phyloP scores from a whole-genome alignment of 2,888 invertebrate genomes.

The Drosophila lutescens region DNA sequence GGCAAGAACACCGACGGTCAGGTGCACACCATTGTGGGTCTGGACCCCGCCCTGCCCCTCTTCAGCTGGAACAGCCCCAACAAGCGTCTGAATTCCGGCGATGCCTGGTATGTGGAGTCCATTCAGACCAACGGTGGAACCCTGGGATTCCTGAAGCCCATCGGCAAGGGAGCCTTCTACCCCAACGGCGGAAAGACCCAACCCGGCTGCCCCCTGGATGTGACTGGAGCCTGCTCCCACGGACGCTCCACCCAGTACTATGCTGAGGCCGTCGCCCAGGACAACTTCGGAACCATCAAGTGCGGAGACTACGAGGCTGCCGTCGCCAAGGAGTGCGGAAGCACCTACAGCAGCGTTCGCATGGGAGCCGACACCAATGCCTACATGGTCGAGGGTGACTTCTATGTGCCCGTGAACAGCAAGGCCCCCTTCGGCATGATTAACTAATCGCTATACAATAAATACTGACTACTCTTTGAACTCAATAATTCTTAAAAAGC shows the following conservation, averaged over 20 bases:
- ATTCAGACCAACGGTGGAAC: slow-evolving; percentile 82
- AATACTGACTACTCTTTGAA: not conserved
- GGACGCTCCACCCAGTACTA: slow-evolving; percentile 83
- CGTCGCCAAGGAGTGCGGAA: slow-evolving; percentile 65
- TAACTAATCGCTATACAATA: slow-evolving; percentile 9
- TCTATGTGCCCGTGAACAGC: slow-evolving; percentile 80
- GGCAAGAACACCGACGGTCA: slow-evolving; percentile 86
- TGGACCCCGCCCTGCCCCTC: slow-evolving; percentile 82
- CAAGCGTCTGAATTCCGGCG: slow-evolving; percentile 55
- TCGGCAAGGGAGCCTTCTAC: slow-evolving; percentile 85
- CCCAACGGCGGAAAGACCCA: slow-evolving; percentile 86
- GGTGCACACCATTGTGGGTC: slow-evolving; percentile 86
- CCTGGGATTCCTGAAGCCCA: slow-evolving; percentile 80
- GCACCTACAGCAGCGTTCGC: slow-evolving; percentile 65
- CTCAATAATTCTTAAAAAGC: too few relatives aligned
- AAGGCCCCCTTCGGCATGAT: slow-evolving; percentile 77
- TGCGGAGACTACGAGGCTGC: slow-evolving; percentile 73
- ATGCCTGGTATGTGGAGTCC: slow-evolving; percentile 77
- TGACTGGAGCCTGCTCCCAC: slow-evolving; percentile 84
- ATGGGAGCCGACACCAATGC: slow-evolving; percentile 81
- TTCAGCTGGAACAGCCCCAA: slow-evolving; percentile 71
- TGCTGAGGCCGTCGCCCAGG: slow-evolving; percentile 83
- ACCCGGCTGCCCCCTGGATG: slow-evolving; percentile 85
- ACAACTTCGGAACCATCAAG: slow-evolving; percentile 78
- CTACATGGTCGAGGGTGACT: slow-evolving; percentile 79